Conservation (phyloP, 92 coral and sea anemone genomes). For the Porites divaricata region DNA sequence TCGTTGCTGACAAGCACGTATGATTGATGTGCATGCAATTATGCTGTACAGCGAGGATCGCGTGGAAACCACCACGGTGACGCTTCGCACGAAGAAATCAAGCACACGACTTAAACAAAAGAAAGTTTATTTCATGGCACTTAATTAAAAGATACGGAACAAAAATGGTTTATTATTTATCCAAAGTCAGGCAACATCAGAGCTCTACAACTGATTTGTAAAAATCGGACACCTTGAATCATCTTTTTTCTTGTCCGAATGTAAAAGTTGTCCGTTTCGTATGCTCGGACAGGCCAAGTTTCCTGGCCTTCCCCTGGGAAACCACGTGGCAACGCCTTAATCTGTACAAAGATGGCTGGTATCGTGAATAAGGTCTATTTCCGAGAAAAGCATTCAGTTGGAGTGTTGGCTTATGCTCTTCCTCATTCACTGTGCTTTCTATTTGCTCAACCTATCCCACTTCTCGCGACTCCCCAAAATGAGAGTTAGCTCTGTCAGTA, state of each 20-base stretch:
- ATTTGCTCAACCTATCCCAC: too few species aligned
- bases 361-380: too few species aligned
- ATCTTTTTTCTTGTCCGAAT: slow-evolving; percentile 2
- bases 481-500: too few species aligned
- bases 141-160: neutral
- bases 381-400: too few species aligned
- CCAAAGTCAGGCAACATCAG: slow-evolving; percentile 26
- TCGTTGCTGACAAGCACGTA: slow-evolving; percentile 24
- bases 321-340: too few species aligned
- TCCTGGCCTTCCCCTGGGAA: neutral
- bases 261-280: neutral
- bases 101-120: slow-evolving; percentile 16
- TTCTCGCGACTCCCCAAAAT: too few species aligned
- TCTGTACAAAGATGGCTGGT: too few species aligned
- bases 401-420: too few species aligned
- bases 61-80: neutral
- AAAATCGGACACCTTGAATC: slow-evolving; percentile 14
- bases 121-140: slow-evolving; percentile 11
- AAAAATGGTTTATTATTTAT: neutral
- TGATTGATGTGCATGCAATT: slow-evolving; percentile 31
- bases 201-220: slow-evolving; percentile 13
- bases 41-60: slow-evolving; percentile 21
- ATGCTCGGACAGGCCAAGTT: slow-evolving; percentile 21
- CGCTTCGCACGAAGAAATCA: slow-evolving; percentile 1
- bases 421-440: too few species aligned